Base-by-base conservation (phyloP, 2,888 invertebrate species). In the Sthenelais limicola region DNA sequence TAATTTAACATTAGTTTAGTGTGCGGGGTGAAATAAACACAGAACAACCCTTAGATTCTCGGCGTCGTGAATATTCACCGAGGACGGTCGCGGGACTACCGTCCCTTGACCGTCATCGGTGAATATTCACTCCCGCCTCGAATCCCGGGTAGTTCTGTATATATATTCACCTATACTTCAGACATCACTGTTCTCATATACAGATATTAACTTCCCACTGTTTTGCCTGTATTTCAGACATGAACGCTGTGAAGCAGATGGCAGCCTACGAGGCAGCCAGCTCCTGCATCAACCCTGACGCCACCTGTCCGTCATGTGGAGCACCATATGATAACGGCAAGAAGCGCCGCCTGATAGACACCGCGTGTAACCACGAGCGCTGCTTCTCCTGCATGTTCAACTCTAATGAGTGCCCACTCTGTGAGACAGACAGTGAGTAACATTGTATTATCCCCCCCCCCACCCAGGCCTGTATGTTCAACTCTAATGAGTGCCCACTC, bases 281-380 rank as follows among this genome's bases (percentile, higher is more conserved):
- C 32, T 35, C 49, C 24, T 26, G 48, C 3, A 3, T 52, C 35
- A 51, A n/a, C 33, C 18, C 52, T 52, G 49, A 43, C 38, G 66
- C 56, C 73, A 56, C 67, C 35, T 89, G 89, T 76, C 88, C 89
- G 0, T 83, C 87, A 28, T 89, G 89, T 77, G 84, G 84, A 73
- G 82, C 95, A 92, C 95, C 96, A 82, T 97, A 96, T 90, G 96
- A 97, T 90, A 95, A 96, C 90, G 96, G 96, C 89, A 97, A 96
- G 90, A 96, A 96, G 90, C 92, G 97, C 89, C 93, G 94, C 88
- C 91, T 97, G 85, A 96, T 96, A 87, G 97, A 97, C 90, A 93
- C 94, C 76, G 49, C 48, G 3, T 97, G 97, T 89, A 96, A 97
- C 80, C 97, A 97, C 91, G 96, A 96, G 88, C 91, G 96, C 77